Percentiles rank a stretch among this genome's conserved stretches.
Evolutionary conservation across 2,797 vertebrate species (phyloP).

Genomic region (Acrossocheilus wenchowensis): DNA sequence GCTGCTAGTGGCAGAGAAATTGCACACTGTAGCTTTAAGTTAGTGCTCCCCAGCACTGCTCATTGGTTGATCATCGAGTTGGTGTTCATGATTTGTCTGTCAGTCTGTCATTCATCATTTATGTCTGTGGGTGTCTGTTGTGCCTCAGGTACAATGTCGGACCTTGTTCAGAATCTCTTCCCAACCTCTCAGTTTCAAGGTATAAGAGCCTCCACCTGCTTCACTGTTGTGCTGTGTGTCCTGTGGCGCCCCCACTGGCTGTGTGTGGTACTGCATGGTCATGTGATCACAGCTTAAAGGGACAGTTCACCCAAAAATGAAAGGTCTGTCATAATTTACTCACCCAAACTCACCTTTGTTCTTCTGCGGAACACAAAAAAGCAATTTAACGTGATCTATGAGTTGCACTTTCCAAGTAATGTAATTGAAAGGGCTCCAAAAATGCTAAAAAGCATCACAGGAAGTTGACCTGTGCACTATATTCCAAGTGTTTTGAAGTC

Average conservation of each 20-base stretch:
- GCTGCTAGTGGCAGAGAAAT: not conserved
- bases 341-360: not conserved
- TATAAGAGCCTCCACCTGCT: slow-evolving; percentile 60
- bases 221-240: not conserved
- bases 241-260: slow-evolving; percentile 43
- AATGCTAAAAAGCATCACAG: not conserved
- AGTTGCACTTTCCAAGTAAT: not conserved
- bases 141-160: slow-evolving; percentile 83
- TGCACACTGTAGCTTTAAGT: not conserved
- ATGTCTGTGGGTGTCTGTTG: slow-evolving; percentile 51
- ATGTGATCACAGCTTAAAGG: slow-evolving; percentile 31
- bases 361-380: not conserved
- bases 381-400: not conserved
- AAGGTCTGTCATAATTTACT: not conserved
- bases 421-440: not conserved
- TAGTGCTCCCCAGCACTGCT: not conserved
- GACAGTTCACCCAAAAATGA: not conserved
- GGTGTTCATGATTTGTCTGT: slow-evolving; percentile 2
- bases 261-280: slow-evolving; percentile 48
- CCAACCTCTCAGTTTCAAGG: slow-evolving; percentile 86
- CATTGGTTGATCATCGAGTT: not conserved
- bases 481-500: not conserved
- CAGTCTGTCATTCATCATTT: slow-evolving; percentile 38
- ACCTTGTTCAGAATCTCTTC: slow-evolving; percentile 86
- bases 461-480: not conserved